A percentile compares a stretch with the other conserved stretches of the same genome.
These are phyloP conservation scores for Microcebus ravelobensis DNA, from an alignment of 2,113 vertebrate species.

Conservation along the genomic window DNA sequence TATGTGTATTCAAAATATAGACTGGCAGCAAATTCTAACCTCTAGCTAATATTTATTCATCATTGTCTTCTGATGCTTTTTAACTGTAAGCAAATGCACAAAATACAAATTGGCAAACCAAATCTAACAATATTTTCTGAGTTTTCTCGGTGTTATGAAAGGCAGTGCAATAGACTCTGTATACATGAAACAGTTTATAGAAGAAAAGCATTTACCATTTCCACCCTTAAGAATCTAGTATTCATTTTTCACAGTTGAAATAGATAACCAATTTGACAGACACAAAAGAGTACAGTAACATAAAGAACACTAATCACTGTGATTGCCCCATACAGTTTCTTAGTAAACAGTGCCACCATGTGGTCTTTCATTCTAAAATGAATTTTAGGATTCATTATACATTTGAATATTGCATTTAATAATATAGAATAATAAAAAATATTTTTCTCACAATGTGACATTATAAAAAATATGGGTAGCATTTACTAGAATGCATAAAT, in stretches of 20 bases:
- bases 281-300: background rate
- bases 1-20: background rate
- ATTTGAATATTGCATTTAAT: constrained; percentile 6
- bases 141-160: background rate
- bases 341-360: constrained; percentile 70
- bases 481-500: background rate
- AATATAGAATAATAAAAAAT: background rate
- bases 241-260: background rate
- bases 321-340: background rate
- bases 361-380: constrained; percentile 55
- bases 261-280: background rate
- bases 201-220: background rate
- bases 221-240: fast-evolving
- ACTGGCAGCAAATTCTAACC: background rate
- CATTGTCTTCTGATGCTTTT: background rate
- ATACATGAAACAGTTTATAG: background rate
- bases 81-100: background rate
- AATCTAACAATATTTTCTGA: background rate
- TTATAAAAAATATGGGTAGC: background rate
- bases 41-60: background rate
- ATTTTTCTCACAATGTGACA: background rate
- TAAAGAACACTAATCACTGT: background rate
- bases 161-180: background rate
- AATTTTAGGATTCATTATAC: background rate
- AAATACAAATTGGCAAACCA: background rate